These are phyloP conservation scores for Hylaea fasciaria DNA, from an alignment of 2,888 invertebrate genomes.

Conservation along the genomic window DNA sequence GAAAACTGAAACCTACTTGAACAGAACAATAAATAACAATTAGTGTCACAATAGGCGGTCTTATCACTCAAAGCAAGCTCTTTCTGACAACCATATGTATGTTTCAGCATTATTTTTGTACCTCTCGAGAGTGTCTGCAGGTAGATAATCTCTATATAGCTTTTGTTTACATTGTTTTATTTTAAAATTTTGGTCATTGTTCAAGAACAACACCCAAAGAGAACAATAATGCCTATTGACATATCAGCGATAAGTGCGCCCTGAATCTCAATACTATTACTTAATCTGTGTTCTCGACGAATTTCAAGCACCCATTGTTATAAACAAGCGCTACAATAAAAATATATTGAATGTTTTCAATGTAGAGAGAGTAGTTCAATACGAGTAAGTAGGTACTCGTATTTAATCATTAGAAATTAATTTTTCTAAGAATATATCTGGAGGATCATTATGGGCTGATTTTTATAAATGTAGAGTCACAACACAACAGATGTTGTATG, in stretches of 20 bases:
- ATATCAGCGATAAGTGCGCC: slow-evolving; percentile 25
- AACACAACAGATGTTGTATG: too few species aligned
- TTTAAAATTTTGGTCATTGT: slow-evolving; percentile 26
- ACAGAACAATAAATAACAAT: too few species aligned
- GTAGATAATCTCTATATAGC: slow-evolving; percentile 33
- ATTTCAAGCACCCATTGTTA: slow-evolving; percentile 24
- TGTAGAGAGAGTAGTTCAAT: neutral
- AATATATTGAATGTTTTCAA: slow-evolving; percentile 11
- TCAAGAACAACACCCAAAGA: slow-evolving; percentile 16
- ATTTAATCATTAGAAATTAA: too few species aligned
- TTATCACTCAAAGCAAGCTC: too few species aligned
- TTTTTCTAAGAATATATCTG: too few species aligned
- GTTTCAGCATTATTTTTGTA: slow-evolving; percentile 1
- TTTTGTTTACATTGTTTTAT: slow-evolving; percentile 25
- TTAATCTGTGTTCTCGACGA: neutral
- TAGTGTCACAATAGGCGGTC: too few species aligned
- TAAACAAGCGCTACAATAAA: slow-evolving; percentile 13
- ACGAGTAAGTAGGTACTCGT: too few species aligned
- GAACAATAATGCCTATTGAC: slow-evolving; percentile 34
- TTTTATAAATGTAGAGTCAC: too few species aligned
- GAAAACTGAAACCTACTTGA: too few species aligned
- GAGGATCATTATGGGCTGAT: too few species aligned
- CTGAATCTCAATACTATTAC: slow-evolving; percentile 17
- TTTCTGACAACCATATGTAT: too few species aligned
- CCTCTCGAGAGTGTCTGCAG: slow-evolving; percentile 23